Percentiles rank a stretch among this genome's conserved stretches.
Conservation (phyloP, 2,113 vertebrate species). For the Albula goreensis region DNA sequence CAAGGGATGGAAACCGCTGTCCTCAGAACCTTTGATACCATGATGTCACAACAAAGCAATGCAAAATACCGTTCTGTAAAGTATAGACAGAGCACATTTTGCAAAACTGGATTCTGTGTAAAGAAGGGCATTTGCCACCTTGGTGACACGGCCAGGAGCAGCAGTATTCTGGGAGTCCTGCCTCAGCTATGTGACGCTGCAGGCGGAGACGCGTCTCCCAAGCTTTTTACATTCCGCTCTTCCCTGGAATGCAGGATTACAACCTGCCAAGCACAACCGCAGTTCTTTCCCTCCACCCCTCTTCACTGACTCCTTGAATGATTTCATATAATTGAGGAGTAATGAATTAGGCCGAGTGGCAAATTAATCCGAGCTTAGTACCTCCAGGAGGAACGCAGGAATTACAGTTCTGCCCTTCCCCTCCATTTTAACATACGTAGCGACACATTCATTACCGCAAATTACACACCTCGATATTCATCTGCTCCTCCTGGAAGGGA, state of each 20-base stretch:
- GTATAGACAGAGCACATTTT: background rate
- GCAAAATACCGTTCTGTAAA: too few species aligned
- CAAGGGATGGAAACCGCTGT: too few species aligned
- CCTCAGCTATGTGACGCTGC: background rate
- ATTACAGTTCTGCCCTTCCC: background rate
- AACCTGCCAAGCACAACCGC: background rate
- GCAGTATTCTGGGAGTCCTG: background rate
- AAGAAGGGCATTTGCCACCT: background rate
- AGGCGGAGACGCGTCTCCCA: background rate
- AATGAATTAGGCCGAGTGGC: constrained; percentile 4
- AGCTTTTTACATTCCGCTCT: background rate
- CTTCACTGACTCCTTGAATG: background rate
- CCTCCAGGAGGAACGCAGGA: constrained; percentile 1
- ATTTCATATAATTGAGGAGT: background rate
- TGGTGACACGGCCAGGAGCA: background rate
- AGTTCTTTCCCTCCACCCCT: background rate
- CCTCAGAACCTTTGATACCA: too few species aligned
- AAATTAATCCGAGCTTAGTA: constrained; percentile 16
- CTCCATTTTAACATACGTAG: background rate
- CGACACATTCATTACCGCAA: constrained; percentile 24
- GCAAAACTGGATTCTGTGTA: background rate
- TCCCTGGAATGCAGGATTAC: background rate
- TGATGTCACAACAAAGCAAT: too few species aligned
- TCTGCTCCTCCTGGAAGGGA: constrained; percentile 3
- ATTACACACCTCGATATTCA: constrained; percentile 26